Base-by-base conservation (phyloP, 2,797 vertebrate genomes). In the Sciaenops ocellatus region DNA sequence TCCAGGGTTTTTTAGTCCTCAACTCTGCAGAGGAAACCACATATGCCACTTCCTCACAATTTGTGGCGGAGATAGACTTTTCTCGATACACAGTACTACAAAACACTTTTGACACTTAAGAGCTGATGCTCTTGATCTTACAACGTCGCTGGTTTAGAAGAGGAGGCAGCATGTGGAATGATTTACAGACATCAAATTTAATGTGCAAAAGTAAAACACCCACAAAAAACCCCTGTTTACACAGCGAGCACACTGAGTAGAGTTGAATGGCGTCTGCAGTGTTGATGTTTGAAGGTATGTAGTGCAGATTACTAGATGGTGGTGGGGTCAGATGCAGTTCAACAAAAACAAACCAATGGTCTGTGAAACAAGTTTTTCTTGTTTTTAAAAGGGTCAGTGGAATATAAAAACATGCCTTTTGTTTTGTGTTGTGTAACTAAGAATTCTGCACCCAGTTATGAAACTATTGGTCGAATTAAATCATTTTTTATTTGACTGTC, bases 361-460 rank as follows among this genome's bases (percentile, higher is more conserved):
- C 12, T 26, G 10, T 57, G 26, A 57, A 54, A 65, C 69, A 47
- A 60, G 63, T 34, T 72, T 26, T 20, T 42, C 56, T 44, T 51
- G 13, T 68, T 67, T 57, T 42, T 24, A 3, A 48, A 42, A 20
- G 9, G 3, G 6, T 71, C 22, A 5, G 30, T 26, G 26, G n/a
- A 48, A 26, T 18, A 17, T 26, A 47, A 46, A 47, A 15, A 24
- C 38, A 2, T 12, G 18, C 4, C 1, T 34, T 28, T 50, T 54
- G 2, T 62, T 48, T 47, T 51, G 8, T 60, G 20, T 9, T 55
- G 10, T 57, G 17, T 28, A 16, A 60, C 24, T 6, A 47, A 26
- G 6, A 63, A 18, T 26, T 26, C 12, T 52, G 41, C 7, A n/a
- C 2, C 13, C 3, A 24, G 12, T 42, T 4, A 0, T 62, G 6